Percentiles rank a stretch among this genome's conserved stretches.
Conservation (phyloP, 2,797 vertebrate genomes). For the Centropyge bicolor region DNA sequence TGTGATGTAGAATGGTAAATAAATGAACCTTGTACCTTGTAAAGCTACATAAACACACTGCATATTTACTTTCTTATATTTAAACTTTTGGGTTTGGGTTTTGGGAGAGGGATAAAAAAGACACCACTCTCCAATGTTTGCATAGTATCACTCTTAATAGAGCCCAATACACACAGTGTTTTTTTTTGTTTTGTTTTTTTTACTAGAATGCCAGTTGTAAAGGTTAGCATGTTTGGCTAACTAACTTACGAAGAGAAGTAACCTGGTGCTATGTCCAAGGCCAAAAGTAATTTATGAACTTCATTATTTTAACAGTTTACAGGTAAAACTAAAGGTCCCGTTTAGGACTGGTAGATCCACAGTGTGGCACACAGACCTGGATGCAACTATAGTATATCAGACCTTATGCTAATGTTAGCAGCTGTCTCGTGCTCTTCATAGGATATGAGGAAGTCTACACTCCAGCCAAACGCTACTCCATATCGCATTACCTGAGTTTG, state of each 20-base stretch:
- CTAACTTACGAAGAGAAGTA: not conserved
- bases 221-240: too few species aligned
- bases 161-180: not conserved
- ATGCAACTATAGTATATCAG: not conserved
- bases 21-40: too few species aligned
- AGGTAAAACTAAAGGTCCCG: not conserved
- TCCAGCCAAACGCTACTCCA: not conserved
- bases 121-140: not conserved
- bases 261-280: not conserved
- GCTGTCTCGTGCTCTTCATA: not conserved
- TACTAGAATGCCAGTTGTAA: not conserved
- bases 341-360: not conserved
- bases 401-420: not conserved
- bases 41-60: slow-evolving; percentile 2
- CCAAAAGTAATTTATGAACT: not conserved
- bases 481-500: too few species aligned
- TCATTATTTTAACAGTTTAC: not conserved
- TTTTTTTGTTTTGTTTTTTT: not conserved
- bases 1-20: not conserved
- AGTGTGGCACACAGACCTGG: not conserved
- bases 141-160: not conserved
- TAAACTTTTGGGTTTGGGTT: not conserved
- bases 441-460: too few species aligned
- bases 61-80: not conserved
- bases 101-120: not conserved